A percentile compares a stretch with the other conserved stretches of the same genome.
phyloP scores from a whole-genome alignment of 2,888 invertebrate genomes.

The Rhodophaea formosa region DNA sequence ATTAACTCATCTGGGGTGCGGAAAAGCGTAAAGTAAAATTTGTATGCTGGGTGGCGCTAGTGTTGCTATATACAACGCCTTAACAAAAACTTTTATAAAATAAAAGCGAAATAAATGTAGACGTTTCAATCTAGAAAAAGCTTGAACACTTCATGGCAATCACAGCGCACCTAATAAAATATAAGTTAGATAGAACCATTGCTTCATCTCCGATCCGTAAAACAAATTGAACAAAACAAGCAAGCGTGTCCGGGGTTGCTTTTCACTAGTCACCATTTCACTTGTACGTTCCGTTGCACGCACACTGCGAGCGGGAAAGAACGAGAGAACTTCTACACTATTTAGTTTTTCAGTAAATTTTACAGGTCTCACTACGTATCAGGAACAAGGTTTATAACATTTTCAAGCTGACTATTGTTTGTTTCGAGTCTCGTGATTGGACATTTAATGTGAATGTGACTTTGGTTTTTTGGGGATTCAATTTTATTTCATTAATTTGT shows the following conservation, averaged over 20 bases:
- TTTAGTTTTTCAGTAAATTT: constrained; percentile 79
- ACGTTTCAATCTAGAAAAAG: neutral
- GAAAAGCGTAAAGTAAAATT: too few species aligned
- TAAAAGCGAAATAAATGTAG: neutral
- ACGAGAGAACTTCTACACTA: constrained; percentile 62
- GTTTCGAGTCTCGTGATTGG: constrained; percentile 58
- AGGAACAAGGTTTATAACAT: constrained; percentile 75
- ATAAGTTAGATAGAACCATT: neutral
- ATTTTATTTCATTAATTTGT: constrained; percentile 29
- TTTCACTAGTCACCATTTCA: neutral
- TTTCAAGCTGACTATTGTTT: constrained; percentile 48
- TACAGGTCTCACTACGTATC: constrained; percentile 78
- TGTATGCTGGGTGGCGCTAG: too few species aligned
- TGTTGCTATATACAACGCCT: too few species aligned
- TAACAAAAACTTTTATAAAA: neutral
- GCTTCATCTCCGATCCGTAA: neutral
- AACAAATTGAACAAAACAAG: neutral
- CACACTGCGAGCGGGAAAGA: neutral
- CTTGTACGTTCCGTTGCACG: neutral
- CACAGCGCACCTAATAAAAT: neutral
- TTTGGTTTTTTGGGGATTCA: constrained; percentile 39
- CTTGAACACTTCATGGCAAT: neutral
- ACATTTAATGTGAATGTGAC: constrained; percentile 51
- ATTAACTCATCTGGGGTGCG: too few species aligned
- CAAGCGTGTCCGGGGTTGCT: neutral